phyloP scores from a whole-genome alignment of 2,113 vertebrate species.

The Clarias gariepinus region DNA sequence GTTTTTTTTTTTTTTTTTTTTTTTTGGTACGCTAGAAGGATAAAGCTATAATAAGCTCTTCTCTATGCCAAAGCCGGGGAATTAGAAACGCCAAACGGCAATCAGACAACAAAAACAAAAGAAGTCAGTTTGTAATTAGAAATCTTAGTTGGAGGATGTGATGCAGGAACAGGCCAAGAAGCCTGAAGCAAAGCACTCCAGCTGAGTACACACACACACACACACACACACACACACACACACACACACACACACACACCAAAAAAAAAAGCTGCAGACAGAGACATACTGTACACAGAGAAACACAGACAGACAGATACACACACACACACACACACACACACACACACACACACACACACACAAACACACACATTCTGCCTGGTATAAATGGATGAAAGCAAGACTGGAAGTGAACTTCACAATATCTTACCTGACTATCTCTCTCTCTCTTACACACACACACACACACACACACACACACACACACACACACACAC shows the following conservation, averaged over 20 bases:
- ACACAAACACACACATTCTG: slow-evolving; percentile 17
- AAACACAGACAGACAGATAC: neutral
- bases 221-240: slow-evolving; percentile 5
- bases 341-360: slow-evolving; percentile 53
- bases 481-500: neutral
- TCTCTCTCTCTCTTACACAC: neutral
- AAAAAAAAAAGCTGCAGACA: neutral
- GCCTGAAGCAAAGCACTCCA: slow-evolving; percentile 35
- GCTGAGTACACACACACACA: slow-evolving; percentile 34
- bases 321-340: slow-evolving; percentile 18
- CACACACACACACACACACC: neutral
- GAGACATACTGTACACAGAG: no score
- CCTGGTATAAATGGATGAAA: slow-evolving; percentile 65
- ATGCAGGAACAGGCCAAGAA: slow-evolving; percentile 38
- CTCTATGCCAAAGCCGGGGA: slow-evolving; percentile 19
- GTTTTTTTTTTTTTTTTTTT: neutral
- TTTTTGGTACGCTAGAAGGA: neutral
- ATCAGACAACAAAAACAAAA: slow-evolving; percentile 41
- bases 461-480: neutral
- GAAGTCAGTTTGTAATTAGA: slow-evolving; percentile 37
- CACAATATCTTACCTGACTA: slow-evolving; percentile 8
- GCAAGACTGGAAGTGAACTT: slow-evolving; percentile 61
- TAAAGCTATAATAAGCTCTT: slow-evolving; percentile 15
- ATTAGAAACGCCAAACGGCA: slow-evolving; percentile 30
- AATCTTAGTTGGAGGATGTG: slow-evolving; percentile 41